These are phyloP conservation scores for Cancer borealis DNA, from an alignment of 2,888 invertebrate species.

Conservation along the genomic window DNA sequence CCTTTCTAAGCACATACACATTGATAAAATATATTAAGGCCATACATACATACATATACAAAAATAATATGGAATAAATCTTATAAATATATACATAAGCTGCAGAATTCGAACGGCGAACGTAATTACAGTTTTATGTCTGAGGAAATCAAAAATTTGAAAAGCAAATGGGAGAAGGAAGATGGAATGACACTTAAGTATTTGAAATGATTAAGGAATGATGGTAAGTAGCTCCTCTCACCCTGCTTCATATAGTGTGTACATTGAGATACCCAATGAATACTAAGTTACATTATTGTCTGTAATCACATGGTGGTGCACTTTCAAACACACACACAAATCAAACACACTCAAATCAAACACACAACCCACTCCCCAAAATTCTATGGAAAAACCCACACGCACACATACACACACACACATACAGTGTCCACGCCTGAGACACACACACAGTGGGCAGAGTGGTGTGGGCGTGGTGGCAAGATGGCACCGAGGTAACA, in stretches of 20 bases:
- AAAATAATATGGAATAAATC: constrained; percentile 24
- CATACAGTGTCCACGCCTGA: neutral
- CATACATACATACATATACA: neutral
- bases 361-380: too few species aligned
- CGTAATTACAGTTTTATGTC: neutral
- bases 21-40: neutral
- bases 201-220: neutral
- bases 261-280: constrained; percentile 25
- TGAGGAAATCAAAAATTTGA: neutral
- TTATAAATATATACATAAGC: neutral
- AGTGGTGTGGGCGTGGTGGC: neutral
- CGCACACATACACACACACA: neutral
- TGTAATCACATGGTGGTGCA: neutral
- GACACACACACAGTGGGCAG: neutral
- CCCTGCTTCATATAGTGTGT: neutral
- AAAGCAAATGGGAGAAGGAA: neutral
- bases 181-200: neutral
- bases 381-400: too few species aligned
- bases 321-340: neutral
- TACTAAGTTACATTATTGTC: neutral
- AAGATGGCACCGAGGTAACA: constrained; percentile 27
- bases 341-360: too few species aligned
- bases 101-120: neutral
- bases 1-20: neutral
- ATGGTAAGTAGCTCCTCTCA: neutral